A percentile compares a stretch with the other conserved stretches of the same genome.
These are phyloP conservation scores for Luehdorfia chinensis DNA, from an alignment of 1,140 invertebrate species.

Conservation along the genomic window DNA sequence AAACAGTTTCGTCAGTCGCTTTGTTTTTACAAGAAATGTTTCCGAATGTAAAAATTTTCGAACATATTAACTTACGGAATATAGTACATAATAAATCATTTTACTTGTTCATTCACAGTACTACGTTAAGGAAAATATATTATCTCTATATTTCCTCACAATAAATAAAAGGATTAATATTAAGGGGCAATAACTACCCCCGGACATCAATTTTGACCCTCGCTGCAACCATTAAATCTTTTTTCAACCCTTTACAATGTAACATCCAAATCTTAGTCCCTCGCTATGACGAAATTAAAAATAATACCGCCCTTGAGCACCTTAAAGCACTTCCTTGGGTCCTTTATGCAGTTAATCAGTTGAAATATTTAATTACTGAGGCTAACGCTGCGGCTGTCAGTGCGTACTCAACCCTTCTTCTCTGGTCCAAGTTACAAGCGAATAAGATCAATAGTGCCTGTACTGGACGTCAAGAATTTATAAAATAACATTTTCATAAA, in stretches of 20 bases:
- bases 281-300: constrained; percentile 60
- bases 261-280: constrained; percentile 50
- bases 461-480: not conserved
- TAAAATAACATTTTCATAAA: not conserved
- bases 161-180: constrained; percentile 62
- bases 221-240: constrained; percentile 44
- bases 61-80: too few species aligned
- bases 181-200: constrained; percentile 39
- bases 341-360: constrained; percentile 67
- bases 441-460: not conserved
- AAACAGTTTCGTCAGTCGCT: too few species aligned
- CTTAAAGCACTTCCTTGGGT: constrained; percentile 42
- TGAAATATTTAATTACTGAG: constrained; percentile 71
- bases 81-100: too few species aligned
- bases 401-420: constrained; percentile 44
- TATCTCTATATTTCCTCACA: constrained; percentile 25
- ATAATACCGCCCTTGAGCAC: constrained; percentile 47
- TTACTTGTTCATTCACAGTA: too few species aligned
- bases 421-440: constrained; percentile 23
- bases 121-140: constrained; percentile 15
- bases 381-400: constrained; percentile 45
- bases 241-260: constrained; percentile 48
- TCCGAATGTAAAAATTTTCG: too few species aligned
- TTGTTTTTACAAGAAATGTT: too few species aligned
- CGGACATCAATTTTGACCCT: constrained; percentile 44